Conservation (phyloP, 2,797 vertebrate genomes). For the Busarellus nigricollis region DNA sequence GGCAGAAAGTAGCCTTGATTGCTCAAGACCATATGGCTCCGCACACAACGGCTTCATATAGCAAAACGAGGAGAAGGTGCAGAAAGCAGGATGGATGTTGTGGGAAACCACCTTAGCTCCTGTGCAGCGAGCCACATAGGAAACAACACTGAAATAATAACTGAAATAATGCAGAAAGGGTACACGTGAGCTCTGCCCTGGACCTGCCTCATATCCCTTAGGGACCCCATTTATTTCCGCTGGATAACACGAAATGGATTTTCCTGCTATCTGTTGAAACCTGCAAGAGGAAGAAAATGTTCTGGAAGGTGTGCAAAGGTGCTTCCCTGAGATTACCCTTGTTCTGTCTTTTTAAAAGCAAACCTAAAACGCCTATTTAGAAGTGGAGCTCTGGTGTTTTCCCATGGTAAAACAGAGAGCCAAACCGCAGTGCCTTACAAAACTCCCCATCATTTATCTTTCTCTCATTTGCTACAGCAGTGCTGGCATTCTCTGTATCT, state of each 20-base stretch:
- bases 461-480: neutral
- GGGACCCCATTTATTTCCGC: neutral
- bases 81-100: neutral
- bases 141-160: neutral
- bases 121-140: accelerated
- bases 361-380: neutral
- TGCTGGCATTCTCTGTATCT: accelerated
- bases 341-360: neutral
- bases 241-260: neutral
- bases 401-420: accelerated
- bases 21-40: neutral
- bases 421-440: neutral
- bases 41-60: accelerated
- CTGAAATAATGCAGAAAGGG: neutral
- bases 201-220: accelerated
- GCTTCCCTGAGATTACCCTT: neutral
- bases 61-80: neutral
- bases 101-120: neutral
- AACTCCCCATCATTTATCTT: neutral
- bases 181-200: neutral
- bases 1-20: neutral
- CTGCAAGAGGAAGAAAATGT: neutral
- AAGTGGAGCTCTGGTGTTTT: neutral
- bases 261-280: neutral
- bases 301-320: neutral